Conservation (phyloP, 2,797 vertebrate genomes). For the Sebastes minor region DNA sequence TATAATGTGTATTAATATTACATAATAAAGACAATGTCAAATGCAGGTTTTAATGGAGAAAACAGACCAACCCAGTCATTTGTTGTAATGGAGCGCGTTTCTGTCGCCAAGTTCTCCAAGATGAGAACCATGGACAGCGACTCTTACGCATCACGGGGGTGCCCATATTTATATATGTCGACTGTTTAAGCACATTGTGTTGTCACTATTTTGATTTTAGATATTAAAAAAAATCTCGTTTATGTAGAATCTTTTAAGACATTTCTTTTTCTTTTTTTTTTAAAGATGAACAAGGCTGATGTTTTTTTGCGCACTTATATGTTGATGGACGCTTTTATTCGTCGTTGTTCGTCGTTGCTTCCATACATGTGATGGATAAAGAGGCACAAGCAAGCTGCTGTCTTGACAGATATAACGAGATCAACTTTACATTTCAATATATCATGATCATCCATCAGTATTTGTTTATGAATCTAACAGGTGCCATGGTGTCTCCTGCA, state of each 20-base stretch:
- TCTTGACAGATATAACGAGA: neutral
- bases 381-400: neutral
- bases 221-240: neutral
- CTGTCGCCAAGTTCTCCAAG: slow-evolving; percentile 50
- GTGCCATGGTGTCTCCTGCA: neutral
- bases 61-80: neutral
- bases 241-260: neutral
- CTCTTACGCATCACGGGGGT: neutral
- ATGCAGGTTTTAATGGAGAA: neutral
- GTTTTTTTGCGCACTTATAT: slow-evolving; percentile 13
- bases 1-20: neutral
- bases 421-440: slow-evolving; percentile 23
- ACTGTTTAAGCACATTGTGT: neutral
- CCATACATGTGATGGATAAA: neutral
- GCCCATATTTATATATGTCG: slow-evolving; percentile 4
- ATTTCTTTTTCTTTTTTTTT: neutral
- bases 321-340: neutral
- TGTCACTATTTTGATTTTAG: neutral
- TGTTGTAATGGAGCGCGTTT: slow-evolving; percentile 44
- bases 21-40: neutral
- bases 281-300: neutral
- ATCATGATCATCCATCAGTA: neutral
- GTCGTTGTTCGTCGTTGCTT: neutral
- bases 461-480: slow-evolving; percentile 42
- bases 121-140: slow-evolving; percentile 68